Evolutionary conservation across 2,888 invertebrate genomes (phyloP).

Genomic region (Hypselothyrea guttata): DNA sequence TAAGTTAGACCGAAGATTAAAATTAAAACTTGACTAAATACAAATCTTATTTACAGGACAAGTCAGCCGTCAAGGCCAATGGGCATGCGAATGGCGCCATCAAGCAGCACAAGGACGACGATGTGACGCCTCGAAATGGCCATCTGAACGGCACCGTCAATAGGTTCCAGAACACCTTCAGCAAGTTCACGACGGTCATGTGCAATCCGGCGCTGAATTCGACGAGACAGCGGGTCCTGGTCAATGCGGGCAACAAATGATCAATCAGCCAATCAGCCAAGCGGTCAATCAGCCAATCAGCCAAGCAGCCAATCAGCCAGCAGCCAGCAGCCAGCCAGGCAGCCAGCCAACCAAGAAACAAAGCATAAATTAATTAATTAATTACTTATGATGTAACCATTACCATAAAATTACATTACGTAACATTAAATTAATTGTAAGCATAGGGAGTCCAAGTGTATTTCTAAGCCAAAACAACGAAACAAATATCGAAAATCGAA

Average conservation of each 20-base stretch:
- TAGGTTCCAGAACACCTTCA: constrained; percentile 71
- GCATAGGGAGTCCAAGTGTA: constrained; percentile 72
- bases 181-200: constrained; percentile 69
- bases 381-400: constrained; percentile 39
- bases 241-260: constrained; percentile 76
- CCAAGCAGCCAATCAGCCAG: constrained; percentile 40
- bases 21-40: neutral
- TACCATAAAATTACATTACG: constrained; percentile 45
- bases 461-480: constrained; percentile 61
- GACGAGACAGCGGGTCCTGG: constrained; percentile 80
- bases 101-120: constrained; percentile 62
- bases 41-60: constrained; percentile 58
- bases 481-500: constrained; percentile 20
- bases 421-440: constrained; percentile 68
- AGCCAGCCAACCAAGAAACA: constrained; percentile 65
- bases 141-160: constrained; percentile 64
- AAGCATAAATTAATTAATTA: constrained; percentile 71
- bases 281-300: constrained; percentile 27
- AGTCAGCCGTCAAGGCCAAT: constrained; percentile 69
- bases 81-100: constrained; percentile 70
- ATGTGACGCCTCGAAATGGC: constrained; percentile 45
- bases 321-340: constrained; percentile 11
- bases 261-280: neutral
- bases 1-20: constrained; percentile 29
- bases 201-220: constrained; percentile 65